Percentiles rank a stretch among this genome's conserved stretches.
Conservation (phyloP, 2,797 vertebrate genomes). For the Trematomus bernacchii region DNA sequence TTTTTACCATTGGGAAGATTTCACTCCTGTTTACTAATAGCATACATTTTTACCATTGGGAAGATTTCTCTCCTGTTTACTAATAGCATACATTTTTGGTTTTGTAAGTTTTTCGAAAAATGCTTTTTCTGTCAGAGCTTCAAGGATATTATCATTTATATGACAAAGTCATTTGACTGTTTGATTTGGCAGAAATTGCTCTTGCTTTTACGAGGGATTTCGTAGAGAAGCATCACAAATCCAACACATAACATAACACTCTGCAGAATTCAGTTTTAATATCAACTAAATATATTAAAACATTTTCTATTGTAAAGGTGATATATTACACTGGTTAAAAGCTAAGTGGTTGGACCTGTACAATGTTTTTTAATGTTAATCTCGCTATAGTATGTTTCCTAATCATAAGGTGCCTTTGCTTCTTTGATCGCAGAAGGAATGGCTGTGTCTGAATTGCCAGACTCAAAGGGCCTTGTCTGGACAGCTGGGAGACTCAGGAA, state of each 20-base stretch:
- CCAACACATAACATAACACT: not conserved
- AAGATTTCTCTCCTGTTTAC: not conserved
- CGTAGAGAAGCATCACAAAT: not conserved
- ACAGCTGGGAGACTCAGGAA: conserved; percentile 88
- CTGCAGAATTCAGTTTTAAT: not conserved
- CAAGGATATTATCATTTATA: not conserved
- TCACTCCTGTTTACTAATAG: not conserved
- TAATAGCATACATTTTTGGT: not conserved
- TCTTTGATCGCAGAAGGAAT: conserved; percentile 90
- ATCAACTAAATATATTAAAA: not conserved
- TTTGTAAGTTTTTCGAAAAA: not conserved
- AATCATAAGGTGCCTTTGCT: conserved; percentile 45
- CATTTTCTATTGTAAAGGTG: not conserved
- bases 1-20: not conserved
- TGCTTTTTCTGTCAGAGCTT: not conserved
- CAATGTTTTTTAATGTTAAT: conserved; percentile 1
- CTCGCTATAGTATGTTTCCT: not conserved
- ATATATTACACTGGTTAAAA: not conserved
- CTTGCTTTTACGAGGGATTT: not conserved
- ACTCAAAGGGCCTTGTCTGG: conserved; percentile 93
- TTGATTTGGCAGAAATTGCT: not conserved
- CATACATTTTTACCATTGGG: not conserved
- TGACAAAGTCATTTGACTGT: not conserved
- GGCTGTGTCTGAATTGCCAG: conserved; percentile 98
- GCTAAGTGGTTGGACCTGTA: not conserved